These are phyloP conservation scores for Rotaria magnacalcarata DNA, from an alignment of 2,888 invertebrate genomes.

Conservation along the genomic window DNA sequence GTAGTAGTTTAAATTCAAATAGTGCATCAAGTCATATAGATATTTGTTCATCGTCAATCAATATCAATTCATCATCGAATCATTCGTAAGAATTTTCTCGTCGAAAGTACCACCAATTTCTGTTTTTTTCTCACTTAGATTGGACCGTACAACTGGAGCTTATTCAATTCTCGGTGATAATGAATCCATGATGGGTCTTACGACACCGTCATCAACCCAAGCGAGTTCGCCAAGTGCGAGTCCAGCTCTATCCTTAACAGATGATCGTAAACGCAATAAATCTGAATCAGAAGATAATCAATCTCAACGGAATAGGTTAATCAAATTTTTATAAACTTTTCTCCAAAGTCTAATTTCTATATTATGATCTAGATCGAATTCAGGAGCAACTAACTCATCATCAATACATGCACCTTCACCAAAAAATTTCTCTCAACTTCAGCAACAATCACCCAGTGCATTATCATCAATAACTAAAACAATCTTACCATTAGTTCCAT, in stretches of 20 bases:
- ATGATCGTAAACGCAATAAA: constrained; percentile 32
- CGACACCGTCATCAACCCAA: constrained; percentile 3
- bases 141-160: background rate
- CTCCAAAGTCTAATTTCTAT: too few species aligned
- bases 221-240: constrained; percentile 14
- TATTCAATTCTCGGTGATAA: background rate
- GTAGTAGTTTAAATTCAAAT: constrained; percentile 21
- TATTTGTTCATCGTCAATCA: background rate
- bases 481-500: background rate
- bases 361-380: background rate
- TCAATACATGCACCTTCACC: background rate
- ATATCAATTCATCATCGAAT: background rate
- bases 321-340: background rate
- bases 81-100: background rate
- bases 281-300: constrained; percentile 35
- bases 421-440: background rate
- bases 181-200: background rate
- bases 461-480: background rate
- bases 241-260: constrained; percentile 25
- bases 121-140: background rate
- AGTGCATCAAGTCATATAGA: background rate
- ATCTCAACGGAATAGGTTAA: background rate
- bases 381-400: background rate
- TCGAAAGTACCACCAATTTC: too few species aligned
- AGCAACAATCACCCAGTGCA: background rate